Percentiles rank a stretch among this genome's conserved stretches.
Conservation (phyloP, 2,113 vertebrate species). For the Actenoides lindsayi region DNA sequence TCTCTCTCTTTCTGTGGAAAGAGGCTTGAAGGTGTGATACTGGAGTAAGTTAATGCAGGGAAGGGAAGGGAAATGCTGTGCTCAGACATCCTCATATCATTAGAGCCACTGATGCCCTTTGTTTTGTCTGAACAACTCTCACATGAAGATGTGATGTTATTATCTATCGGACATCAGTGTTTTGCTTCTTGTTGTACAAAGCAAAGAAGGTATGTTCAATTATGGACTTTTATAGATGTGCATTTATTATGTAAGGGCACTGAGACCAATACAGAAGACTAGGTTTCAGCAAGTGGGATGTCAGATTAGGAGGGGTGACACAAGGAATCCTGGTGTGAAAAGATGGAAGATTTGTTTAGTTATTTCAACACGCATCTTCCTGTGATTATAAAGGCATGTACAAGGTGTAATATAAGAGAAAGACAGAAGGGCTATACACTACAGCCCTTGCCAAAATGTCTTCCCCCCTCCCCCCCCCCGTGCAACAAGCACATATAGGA, state of each 20-base stretch:
- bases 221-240: neutral
- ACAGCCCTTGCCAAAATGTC: neutral
- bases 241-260: neutral
- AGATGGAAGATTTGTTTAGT: neutral
- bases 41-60: neutral
- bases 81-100: rapidly evolving
- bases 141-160: neutral
- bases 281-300: neutral
- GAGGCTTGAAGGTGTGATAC: neutral
- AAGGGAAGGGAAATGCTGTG: neutral
- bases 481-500: neutral
- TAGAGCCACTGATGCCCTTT: neutral
- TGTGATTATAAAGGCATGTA: neutral
- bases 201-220: neutral
- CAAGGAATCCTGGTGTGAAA: neutral
- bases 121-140: neutral
- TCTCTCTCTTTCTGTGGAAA: neutral
- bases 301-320: neutral
- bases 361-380: neutral
- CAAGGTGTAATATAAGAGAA: neutral
- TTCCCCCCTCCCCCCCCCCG: no score
- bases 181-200: neutral
- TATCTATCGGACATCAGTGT: neutral
- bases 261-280: neutral
- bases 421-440: neutral